Percentiles rank a stretch among this genome's conserved stretches.
phyloP scores from a whole-genome alignment of 2,888 invertebrate species.

The Agonum fuliginosum region DNA sequence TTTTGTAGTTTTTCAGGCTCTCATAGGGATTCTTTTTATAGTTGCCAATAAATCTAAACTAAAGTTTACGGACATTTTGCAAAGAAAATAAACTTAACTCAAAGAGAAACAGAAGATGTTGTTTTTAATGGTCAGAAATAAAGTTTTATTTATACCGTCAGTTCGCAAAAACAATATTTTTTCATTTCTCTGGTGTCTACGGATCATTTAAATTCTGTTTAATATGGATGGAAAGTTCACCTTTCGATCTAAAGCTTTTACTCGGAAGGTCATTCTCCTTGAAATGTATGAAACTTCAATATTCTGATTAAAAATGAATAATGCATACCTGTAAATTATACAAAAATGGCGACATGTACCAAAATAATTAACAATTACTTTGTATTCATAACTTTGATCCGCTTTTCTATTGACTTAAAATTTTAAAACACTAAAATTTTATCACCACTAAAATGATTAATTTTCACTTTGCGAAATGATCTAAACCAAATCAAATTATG shows the following conservation, averaged over 20 bases:
- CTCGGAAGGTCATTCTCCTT: background rate
- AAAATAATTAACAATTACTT: too few relatives aligned
- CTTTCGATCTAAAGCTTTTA: too few relatives aligned
- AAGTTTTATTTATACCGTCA: background rate
- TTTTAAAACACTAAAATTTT: too few relatives aligned
- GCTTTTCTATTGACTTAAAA: too few relatives aligned
- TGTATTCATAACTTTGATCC: too few relatives aligned
- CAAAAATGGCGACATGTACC: too few relatives aligned
- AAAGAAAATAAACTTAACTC: background rate
- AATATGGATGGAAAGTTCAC: background rate
- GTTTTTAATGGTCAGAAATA: slow-evolving; percentile 5
- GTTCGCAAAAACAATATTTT: background rate
- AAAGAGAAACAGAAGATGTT: slow-evolving; percentile 7
- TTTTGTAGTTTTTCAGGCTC: background rate
- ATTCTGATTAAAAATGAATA: slow-evolving; percentile 21
- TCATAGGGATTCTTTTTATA: background rate
- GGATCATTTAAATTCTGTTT: background rate
- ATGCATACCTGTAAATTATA: background rate
- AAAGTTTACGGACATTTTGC: background rate
- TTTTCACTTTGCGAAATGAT: too few relatives aligned
- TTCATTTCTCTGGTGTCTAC: background rate
- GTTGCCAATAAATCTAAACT: slow-evolving; percentile 17
- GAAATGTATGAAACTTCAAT: background rate
- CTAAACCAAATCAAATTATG: too few relatives aligned
- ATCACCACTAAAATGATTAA: too few relatives aligned